Evolutionary conservation across 2,888 invertebrate genomes (phyloP).

Genomic region (Leptogaster cylindrica): DNA sequence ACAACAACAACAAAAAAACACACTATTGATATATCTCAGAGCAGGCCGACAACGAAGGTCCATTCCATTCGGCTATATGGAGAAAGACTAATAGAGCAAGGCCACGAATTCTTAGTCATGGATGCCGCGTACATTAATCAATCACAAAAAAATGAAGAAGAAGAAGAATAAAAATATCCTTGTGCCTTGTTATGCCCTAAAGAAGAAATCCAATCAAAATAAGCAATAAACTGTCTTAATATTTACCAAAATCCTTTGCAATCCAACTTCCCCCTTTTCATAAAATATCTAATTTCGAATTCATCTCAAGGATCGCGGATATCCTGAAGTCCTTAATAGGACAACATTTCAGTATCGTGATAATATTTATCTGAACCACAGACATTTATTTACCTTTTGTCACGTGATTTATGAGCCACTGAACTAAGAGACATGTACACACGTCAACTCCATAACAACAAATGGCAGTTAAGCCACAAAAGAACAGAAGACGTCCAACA

Average conservation of each 20-base stretch:
- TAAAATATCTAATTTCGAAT: constrained; percentile 28
- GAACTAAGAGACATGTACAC: constrained; percentile 29
- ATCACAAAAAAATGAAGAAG: too few relatives aligned
- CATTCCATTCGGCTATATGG: too few relatives aligned
- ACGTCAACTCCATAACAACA: constrained; percentile 39
- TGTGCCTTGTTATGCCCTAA: too few relatives aligned
- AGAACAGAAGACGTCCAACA: constrained; percentile 37
- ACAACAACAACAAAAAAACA: too few relatives aligned
- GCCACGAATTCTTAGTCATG: too few relatives aligned
- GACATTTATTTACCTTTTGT: constrained; percentile 44
- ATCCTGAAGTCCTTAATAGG: constrained; percentile 41
- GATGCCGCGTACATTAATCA: too few relatives aligned
- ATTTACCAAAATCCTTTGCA: background rate
- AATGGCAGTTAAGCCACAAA: constrained; percentile 33
- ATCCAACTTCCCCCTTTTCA: too few relatives aligned
- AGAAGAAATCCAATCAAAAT: too few relatives aligned
- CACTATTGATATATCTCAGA: too few relatives aligned
- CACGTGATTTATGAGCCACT: constrained; percentile 43
- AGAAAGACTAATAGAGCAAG: background rate
- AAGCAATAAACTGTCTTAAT: background rate
- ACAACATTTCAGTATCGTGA: constrained; percentile 33
- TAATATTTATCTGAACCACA: constrained; percentile 41
- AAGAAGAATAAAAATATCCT: too few relatives aligned
- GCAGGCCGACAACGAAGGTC: too few relatives aligned
- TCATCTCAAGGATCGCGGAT: constrained; percentile 37